Conservation (phyloP, 1,140 invertebrate genomes). For the Panagrolaimus sp. region DNA sequence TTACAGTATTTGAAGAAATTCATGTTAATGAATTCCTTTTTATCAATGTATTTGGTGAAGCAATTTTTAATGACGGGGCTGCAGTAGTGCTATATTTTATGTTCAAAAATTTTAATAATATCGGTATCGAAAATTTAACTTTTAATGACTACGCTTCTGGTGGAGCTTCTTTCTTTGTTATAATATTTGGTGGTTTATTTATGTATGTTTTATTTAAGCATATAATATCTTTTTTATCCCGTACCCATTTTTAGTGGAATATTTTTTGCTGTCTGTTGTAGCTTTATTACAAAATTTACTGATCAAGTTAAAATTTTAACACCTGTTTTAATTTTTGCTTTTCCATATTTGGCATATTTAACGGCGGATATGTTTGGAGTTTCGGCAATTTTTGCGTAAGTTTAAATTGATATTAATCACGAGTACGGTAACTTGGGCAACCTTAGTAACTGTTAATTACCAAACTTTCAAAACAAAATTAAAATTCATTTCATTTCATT, state of each 20-base stretch:
- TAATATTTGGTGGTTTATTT: background rate
- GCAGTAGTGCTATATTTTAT: constrained; percentile 70
- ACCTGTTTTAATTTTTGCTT: constrained; percentile 28
- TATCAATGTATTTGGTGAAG: constrained; percentile 98
- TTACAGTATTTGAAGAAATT: constrained; percentile 60
- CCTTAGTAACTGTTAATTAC: background rate
- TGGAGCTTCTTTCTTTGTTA: background rate
- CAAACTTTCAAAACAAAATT: background rate
- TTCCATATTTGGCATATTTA: constrained; percentile 30
- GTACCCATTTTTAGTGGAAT: background rate
- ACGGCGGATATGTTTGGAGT: constrained; percentile 35
- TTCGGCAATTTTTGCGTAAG: constrained; percentile 30
- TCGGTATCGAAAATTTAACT: background rate
- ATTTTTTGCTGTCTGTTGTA: background rate
- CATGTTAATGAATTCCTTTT: constrained; percentile 77
- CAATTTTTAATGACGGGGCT: constrained; percentile 93
- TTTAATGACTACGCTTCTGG: background rate
- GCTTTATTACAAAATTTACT: background rate
- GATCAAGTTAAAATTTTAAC: constrained; percentile 17
- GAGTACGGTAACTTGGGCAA: background rate
- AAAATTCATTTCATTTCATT: background rate
- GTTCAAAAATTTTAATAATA: constrained; percentile 11
- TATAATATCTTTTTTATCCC: background rate
- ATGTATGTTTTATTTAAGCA: background rate
- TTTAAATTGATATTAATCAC: no score